These are phyloP conservation scores for Helicolenus hilgendorfi DNA, from an alignment of 2,797 vertebrate genomes.

Conservation along the genomic window DNA sequence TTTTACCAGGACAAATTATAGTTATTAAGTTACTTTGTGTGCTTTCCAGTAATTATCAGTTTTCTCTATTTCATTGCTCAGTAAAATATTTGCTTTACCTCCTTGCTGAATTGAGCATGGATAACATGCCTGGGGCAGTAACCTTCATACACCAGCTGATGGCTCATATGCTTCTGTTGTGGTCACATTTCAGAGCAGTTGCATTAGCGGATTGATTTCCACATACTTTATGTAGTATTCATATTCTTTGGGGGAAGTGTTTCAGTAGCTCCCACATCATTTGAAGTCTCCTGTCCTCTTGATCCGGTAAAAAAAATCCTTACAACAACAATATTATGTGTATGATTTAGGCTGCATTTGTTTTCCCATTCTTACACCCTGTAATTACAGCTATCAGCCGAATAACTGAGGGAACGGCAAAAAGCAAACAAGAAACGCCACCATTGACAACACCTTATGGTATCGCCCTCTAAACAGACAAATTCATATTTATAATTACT, in stretches of 20 bases:
- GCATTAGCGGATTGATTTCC: background rate
- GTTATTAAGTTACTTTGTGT: background rate
- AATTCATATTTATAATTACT: background rate
- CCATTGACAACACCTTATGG: background rate
- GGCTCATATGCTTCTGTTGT: conserved; percentile 7
- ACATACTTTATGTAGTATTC: background rate
- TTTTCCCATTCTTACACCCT: background rate
- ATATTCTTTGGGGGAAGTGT: background rate
- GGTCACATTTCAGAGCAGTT: conserved; percentile 5
- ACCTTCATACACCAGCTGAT: background rate
- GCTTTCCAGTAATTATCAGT: conserved; percentile 16
- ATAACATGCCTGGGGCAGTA: background rate
- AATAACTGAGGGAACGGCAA: background rate
- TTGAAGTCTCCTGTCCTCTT: background rate
- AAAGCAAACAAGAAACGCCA: background rate
- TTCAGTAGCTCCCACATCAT: background rate
- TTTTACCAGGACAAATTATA: background rate
- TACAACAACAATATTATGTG: background rate
- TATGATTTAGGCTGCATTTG: background rate
- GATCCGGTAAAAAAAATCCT: background rate
- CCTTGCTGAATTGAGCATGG: background rate
- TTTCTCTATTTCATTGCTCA: background rate
- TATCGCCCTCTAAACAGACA: background rate
- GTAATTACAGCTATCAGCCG: background rate
- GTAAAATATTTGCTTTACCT: conserved; percentile 24